These are phyloP conservation scores for Eupithecia subfuscata DNA, from an alignment of 2,888 invertebrate genomes.

Conservation along the genomic window DNA sequence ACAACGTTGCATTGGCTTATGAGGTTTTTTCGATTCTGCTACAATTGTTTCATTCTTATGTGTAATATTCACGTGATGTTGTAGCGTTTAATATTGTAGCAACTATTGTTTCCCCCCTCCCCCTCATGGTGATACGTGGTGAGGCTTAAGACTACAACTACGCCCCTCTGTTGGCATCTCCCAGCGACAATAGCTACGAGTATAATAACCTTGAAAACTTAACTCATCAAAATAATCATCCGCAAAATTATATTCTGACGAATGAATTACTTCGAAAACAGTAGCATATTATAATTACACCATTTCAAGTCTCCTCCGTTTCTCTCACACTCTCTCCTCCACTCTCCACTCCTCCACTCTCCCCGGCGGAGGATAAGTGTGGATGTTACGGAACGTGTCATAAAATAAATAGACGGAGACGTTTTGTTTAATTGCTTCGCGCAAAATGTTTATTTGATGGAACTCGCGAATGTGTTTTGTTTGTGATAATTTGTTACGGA, in stretches of 20 bases:
- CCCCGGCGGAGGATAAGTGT: neutral
- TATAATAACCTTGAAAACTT: neutral
- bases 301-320: constrained; percentile 10
- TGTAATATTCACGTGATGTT: too few relatives aligned
- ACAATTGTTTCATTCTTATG: too few relatives aligned
- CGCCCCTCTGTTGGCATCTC: neutral
- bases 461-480: constrained; percentile 3
- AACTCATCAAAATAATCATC: neutral
- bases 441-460: constrained; percentile 7
- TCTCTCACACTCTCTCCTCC: neutral
- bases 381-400: constrained; percentile 23
- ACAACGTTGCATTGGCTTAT: neutral
- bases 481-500: neutral
- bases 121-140: too few relatives aligned
- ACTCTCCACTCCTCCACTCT: too few relatives aligned
- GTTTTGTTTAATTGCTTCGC: constrained; percentile 26
- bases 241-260: neutral
- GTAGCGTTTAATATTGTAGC: too few relatives aligned
- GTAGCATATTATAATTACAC: constrained; percentile 5
- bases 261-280: neutral
- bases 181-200: neutral
- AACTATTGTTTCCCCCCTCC: too few relatives aligned
- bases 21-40: neutral
- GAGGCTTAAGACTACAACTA: too few relatives aligned
- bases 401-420: constrained; percentile 32